Conservation (phyloP, 2,888 invertebrate genomes). For the Amaurobius ferox region DNA sequence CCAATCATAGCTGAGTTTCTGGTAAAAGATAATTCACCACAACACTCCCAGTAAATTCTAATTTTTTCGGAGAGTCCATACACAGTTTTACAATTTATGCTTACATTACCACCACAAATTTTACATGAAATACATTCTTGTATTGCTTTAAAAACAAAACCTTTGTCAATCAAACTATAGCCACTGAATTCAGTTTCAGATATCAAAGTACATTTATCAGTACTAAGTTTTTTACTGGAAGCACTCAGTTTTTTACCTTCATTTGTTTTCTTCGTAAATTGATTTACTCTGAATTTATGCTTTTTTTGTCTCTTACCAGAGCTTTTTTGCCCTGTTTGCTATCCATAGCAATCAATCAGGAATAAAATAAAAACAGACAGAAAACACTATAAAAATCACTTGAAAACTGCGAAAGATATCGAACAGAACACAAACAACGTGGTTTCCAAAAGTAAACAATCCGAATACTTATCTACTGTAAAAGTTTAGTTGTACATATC, state of each 20-base stretch:
- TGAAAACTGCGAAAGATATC: no score
- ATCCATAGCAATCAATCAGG: no score
- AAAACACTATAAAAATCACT: no score
- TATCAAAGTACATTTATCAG: no score
- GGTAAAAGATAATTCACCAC: not conserved
- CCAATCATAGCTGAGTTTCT: not conserved
- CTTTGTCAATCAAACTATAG: not conserved
- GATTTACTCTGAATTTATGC: not conserved
- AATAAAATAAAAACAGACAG: no score
- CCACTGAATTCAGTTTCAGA: not conserved
- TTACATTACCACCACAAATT: not conserved
- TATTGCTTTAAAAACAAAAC: not conserved
- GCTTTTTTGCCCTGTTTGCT: not conserved
- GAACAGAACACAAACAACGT: no score
- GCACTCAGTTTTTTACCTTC: no score
- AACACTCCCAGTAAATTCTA: not conserved
- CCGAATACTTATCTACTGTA: no score
- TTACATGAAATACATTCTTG: not conserved
- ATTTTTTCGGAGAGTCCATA: not conserved
- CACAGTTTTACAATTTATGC: not conserved
- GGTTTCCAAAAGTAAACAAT: no score
- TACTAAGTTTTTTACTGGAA: no score
- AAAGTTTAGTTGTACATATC: no score
- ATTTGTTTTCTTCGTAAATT: not conserved
- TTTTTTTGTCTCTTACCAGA: not conserved